phyloP scores from a whole-genome alignment of 2,113 vertebrate genomes.

The Gnathonemus longibarbis region DNA sequence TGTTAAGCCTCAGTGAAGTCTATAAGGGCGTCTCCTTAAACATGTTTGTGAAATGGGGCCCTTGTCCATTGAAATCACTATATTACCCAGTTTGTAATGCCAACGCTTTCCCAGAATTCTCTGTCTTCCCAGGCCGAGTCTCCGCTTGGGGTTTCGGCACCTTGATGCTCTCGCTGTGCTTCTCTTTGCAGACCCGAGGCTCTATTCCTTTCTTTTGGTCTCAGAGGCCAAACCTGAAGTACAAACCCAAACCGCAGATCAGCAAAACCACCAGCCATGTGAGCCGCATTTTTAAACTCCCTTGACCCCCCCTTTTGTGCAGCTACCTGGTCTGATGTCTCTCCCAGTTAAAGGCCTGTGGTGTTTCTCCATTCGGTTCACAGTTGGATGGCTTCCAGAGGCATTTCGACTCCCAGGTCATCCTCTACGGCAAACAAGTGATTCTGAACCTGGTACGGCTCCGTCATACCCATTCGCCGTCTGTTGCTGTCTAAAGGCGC shows the following conservation, averaged over 20 bases:
- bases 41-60: background rate
- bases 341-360: background rate
- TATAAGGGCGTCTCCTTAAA: background rate
- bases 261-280: constrained; percentile 80
- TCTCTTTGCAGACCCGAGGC: constrained; percentile 72
- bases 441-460: constrained; percentile 81
- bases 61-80: background rate
- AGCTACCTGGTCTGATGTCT: background rate
- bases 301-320: background rate
- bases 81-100: background rate
- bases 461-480: background rate
- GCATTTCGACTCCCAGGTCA: constrained; percentile 90
- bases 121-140: background rate
- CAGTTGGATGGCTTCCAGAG: constrained; percentile 94
- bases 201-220: constrained; percentile 97
- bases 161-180: background rate
- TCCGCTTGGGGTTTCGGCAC: background rate
- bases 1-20: background rate
- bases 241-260: constrained; percentile 91
- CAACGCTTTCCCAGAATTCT: background rate
- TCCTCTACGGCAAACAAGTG: constrained; percentile 88
- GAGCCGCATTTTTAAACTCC: background rate
- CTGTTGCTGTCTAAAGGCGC: background rate
- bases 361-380: background rate
- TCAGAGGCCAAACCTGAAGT: constrained; percentile 91